Evolutionary conservation across 2,888 invertebrate genomes (phyloP), one percentile per base, ranked within the genome.

Genomic region (Andrena bicolor): DNA sequence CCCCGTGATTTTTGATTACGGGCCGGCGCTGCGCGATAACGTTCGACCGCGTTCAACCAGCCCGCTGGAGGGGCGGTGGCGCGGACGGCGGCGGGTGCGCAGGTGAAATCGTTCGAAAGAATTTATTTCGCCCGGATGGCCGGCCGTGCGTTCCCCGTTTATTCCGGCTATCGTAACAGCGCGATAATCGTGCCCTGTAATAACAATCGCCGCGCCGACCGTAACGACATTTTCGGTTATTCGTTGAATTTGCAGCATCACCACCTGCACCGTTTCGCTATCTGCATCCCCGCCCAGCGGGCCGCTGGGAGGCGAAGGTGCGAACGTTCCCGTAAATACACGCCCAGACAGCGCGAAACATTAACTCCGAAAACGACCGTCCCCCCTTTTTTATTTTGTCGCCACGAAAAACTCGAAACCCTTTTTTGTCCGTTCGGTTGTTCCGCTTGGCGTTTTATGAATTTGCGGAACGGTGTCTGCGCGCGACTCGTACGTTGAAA

Each of bases 71-170:
- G 7, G 30, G n/a, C 4, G 56, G 56, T 13, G 53, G 53, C 23
- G 26, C 5, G 41, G 41, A 41, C 16, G 41, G 41, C 41, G 41
- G 41, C 41, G 41, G 41, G 41, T 41, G 23, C 77, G 75, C 83
- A 74, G 80, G 85, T 87, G 85, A 84, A 88, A 88, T 88, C 85
- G 87, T 85, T 78, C 70, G 86, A 85, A 90, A 84, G 85, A 82
- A 90, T 88, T 87, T 88, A 83, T 89, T 85, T 85, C 69, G 69
- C 58, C 82, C 68, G 80, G 63, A 60, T 61, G 74, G 69, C 51
- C 61, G 74, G 53, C 61, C 72, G 84, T 30, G 79, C 81, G 77
- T 71, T 35, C 63, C 51, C 78, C 88, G 76, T 87, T 88, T 82
- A 85, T 85, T 80, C 79, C 78, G 69, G 61, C 80, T 80, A 82